These are phyloP conservation scores for Tanytarsus gracilentus DNA, from an alignment of 2,888 invertebrate species.

Conservation along the genomic window DNA sequence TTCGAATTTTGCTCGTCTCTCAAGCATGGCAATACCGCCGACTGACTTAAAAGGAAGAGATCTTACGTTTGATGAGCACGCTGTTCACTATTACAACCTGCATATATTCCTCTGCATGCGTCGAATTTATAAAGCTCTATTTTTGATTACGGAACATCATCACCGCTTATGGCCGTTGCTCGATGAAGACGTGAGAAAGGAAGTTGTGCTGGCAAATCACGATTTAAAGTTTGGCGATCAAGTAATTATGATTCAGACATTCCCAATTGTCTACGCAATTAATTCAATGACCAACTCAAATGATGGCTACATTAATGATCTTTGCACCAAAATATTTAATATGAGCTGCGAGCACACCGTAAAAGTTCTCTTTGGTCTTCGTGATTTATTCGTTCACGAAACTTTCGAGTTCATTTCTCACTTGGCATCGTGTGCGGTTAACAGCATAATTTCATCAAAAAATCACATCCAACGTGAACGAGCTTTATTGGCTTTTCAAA, in stretches of 20 bases:
- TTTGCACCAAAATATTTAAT: constrained; percentile 50
- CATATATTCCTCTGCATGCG: constrained; percentile 41
- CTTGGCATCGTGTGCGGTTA: constrained; percentile 39
- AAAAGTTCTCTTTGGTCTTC: constrained; percentile 50
- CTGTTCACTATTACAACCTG: constrained; percentile 40
- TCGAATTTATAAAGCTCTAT: constrained; percentile 37
- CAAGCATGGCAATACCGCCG: constrained; percentile 16
- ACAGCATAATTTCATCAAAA: constrained; percentile 42
- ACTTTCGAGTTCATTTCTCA: constrained; percentile 36
- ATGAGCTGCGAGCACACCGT: constrained; percentile 55
- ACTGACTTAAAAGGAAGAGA: constrained; percentile 20
- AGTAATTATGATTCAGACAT: constrained; percentile 51
- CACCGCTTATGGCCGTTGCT: constrained; percentile 44
- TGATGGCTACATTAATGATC: constrained; percentile 45
- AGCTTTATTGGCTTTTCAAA: constrained; percentile 49
- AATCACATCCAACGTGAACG: constrained; percentile 51
- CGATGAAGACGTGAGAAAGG: constrained; percentile 37
- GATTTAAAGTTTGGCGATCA: constrained; percentile 49
- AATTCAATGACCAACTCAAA: constrained; percentile 34
- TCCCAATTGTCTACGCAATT: constrained; percentile 51
- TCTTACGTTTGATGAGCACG: constrained; percentile 35
- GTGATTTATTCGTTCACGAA: constrained; percentile 43
- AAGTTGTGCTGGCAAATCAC: constrained; percentile 40
- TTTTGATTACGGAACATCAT: constrained; percentile 41
- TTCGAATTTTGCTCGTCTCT: constrained; percentile 27